Evolutionary conservation across 2,888 invertebrate species (phyloP).

Genomic region (Parapristionchus giblindavisi): DNA sequence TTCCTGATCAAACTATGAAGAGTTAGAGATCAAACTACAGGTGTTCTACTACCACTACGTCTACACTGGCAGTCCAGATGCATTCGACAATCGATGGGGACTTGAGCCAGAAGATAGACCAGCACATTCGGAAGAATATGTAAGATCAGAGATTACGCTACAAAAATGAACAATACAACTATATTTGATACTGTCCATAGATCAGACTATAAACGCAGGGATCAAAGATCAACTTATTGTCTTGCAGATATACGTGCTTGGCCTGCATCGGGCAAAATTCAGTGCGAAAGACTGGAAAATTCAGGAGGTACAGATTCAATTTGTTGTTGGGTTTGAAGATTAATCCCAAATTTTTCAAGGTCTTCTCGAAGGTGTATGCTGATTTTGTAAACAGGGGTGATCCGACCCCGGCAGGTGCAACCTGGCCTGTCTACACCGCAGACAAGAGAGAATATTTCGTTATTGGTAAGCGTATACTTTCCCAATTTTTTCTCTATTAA

Average conservation of each 20-base stretch:
- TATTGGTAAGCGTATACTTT: slow-evolving; percentile 8
- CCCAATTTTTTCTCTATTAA: too few relatives aligned
- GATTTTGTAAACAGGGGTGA: slow-evolving; percentile 28
- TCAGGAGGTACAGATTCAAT: not conserved
- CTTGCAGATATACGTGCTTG: slow-evolving; percentile 28
- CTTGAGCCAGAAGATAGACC: slow-evolving; percentile 13
- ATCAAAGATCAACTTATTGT: too few relatives aligned
- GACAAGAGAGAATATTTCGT: slow-evolving; percentile 3
- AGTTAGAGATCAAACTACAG: not conserved
- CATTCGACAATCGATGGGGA: slow-evolving; percentile 29
- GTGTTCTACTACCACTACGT: slow-evolving; percentile 27
- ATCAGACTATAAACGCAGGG: too few relatives aligned
- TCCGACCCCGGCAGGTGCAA: slow-evolving; percentile 14
- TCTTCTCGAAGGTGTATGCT: slow-evolving; percentile 21
- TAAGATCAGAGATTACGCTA: not conserved
- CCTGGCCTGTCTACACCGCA: slow-evolving; percentile 2
- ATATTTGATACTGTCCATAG: too few relatives aligned
- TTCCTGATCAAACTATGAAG: not conserved
- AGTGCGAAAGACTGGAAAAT: slow-evolving; percentile 16
- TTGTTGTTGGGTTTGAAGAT: not conserved
- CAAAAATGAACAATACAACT: too few relatives aligned
- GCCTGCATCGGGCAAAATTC: slow-evolving; percentile 27
- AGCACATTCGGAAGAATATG: slow-evolving; percentile 31
- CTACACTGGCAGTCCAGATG: not conserved
- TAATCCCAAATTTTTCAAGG: not conserved